phyloP scores from a whole-genome alignment of 2,113 vertebrate genomes.

The Gallinago jamesoni region DNA sequence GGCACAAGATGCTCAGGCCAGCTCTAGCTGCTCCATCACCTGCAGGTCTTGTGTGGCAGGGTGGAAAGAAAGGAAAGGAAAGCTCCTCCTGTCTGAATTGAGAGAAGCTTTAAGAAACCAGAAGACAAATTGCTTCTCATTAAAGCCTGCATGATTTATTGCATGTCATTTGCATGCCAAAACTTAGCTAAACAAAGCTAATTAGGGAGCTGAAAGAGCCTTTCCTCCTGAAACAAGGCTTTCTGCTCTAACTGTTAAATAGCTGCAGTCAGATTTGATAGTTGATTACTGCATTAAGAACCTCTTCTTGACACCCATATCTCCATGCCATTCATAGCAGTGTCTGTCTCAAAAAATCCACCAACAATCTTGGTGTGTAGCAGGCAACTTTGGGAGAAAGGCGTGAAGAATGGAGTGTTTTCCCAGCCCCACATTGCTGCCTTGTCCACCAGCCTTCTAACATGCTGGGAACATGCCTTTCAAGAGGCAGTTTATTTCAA shows the following conservation, averaged over 20 bases:
- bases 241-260: conserved; percentile 29
- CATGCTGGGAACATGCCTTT: not conserved
- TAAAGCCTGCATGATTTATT: conserved; percentile 62
- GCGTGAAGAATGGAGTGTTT: not conserved
- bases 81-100: conserved; percentile 16
- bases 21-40: not conserved
- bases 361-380: not conserved
- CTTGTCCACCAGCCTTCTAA: not conserved
- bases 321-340: not conserved
- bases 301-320: not conserved
- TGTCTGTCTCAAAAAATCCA: not conserved
- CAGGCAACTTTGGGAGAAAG: not conserved
- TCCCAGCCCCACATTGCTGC: not conserved
- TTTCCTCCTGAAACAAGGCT: conserved; percentile 45
- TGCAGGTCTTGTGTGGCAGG: not conserved
- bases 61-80: conserved; percentile 8
- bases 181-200: conserved; percentile 57
- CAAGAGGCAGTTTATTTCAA: not conserved
- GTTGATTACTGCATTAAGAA: conserved; percentile 14
- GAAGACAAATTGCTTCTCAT: conserved; percentile 61
- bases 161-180: conserved; percentile 68
- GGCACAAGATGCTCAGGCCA: not conserved
- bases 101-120: conserved; percentile 40
- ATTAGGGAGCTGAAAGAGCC: conserved; percentile 63
- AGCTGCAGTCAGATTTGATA: conserved; percentile 25